Evolutionary conservation across 1,140 invertebrate species (phyloP).

Genomic region (Helicoverpa armigera): DNA sequence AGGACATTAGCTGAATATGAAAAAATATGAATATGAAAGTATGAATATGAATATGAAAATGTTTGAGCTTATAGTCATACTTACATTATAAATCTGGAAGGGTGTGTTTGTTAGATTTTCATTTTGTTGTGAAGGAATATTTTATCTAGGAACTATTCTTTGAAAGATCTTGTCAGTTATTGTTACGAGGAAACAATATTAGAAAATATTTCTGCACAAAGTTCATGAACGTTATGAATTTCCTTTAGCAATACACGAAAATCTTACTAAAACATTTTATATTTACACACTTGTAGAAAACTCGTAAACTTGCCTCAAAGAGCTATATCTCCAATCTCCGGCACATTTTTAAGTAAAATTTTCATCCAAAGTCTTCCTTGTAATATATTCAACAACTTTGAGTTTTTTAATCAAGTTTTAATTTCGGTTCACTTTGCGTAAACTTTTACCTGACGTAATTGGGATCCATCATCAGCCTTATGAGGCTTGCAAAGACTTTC

Average conservation of each 20-base stretch:
- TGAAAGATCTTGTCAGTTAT: no score
- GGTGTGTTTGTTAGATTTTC: background rate
- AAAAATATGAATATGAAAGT: no score
- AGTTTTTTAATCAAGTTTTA: conserved; percentile 42
- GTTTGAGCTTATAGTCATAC: no score
- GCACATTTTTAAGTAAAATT: conserved; percentile 6
- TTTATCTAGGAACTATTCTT: no score
- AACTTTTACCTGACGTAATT: conserved; percentile 19
- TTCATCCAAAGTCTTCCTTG: background rate
- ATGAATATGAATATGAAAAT: no score
- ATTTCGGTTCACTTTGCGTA: conserved; percentile 28
- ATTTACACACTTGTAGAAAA: background rate
- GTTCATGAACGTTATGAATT: no score
- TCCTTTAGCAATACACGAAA: background rate
- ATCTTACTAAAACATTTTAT: background rate
- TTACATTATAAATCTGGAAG: no score
- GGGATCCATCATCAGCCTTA: conserved; percentile 15
- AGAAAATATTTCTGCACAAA: no score
- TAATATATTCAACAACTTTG: conserved; percentile 34
- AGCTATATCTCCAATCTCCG: background rate
- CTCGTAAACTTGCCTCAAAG: conserved; percentile 15
- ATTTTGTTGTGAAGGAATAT: background rate
- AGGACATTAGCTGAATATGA: no score
- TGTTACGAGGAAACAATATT: no score
- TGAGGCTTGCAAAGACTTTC: conserved; percentile 23